These are phyloP conservation scores for Cryptus armator DNA, from an alignment of 2,888 invertebrate species.

Conservation along the genomic window DNA sequence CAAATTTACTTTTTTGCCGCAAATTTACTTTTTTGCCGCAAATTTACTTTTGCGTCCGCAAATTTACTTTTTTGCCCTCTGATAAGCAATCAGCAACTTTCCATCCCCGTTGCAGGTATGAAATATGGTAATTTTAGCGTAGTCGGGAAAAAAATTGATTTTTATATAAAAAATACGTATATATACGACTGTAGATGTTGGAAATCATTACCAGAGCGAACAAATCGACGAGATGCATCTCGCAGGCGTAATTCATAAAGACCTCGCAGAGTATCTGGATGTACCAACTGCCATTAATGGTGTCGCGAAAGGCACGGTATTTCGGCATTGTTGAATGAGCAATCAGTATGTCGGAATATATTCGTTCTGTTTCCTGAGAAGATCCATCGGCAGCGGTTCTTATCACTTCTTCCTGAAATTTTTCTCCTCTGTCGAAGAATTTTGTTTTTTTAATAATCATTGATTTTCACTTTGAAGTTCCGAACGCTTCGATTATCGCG, in stretches of 20 bases:
- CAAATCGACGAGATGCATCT: constrained; percentile 78
- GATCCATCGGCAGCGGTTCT: constrained; percentile 3
- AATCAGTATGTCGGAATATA: constrained; percentile 86
- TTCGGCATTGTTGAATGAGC: constrained; percentile 86
- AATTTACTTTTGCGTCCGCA: too few species aligned
- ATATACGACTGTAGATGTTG: neutral
- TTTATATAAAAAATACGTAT: neutral
- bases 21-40: too few species aligned
- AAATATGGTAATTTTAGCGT: too few species aligned
- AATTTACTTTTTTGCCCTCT: too few species aligned
- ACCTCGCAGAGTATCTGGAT: constrained; percentile 87
- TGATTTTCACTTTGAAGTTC: neutral
- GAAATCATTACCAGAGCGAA: constrained; percentile 76
- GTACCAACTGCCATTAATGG: constrained; percentile 87
- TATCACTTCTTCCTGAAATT: neutral
- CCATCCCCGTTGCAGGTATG: too few species aligned
- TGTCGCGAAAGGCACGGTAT: constrained; percentile 87
- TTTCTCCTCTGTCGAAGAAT: constrained; percentile 26
- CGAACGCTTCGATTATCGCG: neutral
- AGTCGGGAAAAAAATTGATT: too few species aligned
- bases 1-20: too few species aligned
- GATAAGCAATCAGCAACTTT: too few species aligned
- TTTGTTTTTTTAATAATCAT: neutral
- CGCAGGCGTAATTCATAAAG: constrained; percentile 82
- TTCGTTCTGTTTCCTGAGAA: constrained; percentile 64